A percentile compares a stretch with the other conserved stretches of the same genome.
Conservation (phyloP, 35 echinoderm and acorn worm genomes). For the Patiria miniata region DNA sequence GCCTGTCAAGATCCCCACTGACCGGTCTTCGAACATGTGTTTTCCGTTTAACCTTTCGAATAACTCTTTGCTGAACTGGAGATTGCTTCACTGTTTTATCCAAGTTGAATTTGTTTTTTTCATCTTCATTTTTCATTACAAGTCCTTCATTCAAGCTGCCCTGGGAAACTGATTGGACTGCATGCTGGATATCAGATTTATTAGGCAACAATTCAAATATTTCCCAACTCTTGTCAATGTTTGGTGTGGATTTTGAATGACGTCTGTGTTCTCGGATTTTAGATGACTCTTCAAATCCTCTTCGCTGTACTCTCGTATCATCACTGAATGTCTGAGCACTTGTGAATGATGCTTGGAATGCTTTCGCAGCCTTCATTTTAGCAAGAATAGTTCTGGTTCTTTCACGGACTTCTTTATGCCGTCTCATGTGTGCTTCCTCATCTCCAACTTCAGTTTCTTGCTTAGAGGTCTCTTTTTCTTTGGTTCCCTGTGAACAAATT, state of each 20-base stretch:
- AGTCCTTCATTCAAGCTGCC: not conserved
- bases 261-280: conserved; percentile 38
- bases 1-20: conserved; percentile 11
- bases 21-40: conserved; percentile 36
- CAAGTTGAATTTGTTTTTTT: conserved; percentile 12
- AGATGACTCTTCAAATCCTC: conserved; percentile 1
- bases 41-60: conserved; percentile 48
- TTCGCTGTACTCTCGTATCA: conserved; percentile 26
- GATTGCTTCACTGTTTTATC: conserved; percentile 25
- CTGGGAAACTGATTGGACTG: not conserved
- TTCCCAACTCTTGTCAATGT: conserved; percentile 43
- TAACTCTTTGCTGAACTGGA: conserved; percentile 34
- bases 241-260: conserved; percentile 53
- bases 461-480: too few species aligned
- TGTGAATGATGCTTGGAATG: not conserved
- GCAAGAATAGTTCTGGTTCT: conserved; percentile 68
- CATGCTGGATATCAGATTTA: not conserved
- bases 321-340: not conserved
- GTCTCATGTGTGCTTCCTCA: conserved; percentile 36
- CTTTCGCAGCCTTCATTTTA: conserved; percentile 49
- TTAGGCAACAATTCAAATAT: not conserved
- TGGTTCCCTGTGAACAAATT: too few species aligned
- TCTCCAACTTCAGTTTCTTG: not conserved
- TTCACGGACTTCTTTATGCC: conserved; percentile 53
- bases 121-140: not conserved